These are phyloP conservation scores for Ceratosolen solmsi DNA, from an alignment of 1,140 invertebrate genomes.

Conservation along the genomic window DNA sequence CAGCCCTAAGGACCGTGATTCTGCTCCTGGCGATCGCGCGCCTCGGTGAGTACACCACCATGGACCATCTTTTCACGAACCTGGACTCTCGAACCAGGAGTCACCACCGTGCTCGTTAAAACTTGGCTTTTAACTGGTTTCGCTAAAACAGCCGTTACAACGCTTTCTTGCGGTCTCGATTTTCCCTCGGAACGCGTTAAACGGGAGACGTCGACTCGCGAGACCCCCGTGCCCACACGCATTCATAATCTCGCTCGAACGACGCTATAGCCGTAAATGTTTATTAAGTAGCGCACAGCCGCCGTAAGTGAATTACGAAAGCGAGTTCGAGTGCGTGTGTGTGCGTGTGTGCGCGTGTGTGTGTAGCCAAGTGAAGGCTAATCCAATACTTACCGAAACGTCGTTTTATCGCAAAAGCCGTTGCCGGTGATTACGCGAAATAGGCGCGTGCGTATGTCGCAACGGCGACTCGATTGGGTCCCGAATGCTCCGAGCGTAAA, in stretches of 20 bases:
- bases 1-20: not conserved
- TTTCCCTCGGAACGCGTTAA: not conserved
- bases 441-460: not conserved
- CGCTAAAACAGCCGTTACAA: not conserved
- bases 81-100: no score
- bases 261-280: conserved; percentile 10
- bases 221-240: not conserved
- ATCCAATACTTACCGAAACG: not conserved
- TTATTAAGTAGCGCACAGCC: not conserved
- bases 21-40: conserved; percentile 12
- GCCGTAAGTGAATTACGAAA: not conserved
- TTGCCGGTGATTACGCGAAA: not conserved
- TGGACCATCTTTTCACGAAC: not conserved
- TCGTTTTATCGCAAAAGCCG: not conserved
- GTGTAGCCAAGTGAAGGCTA: not conserved
- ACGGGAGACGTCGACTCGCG: not conserved
- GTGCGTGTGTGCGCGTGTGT: no score
- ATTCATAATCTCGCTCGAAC: not conserved
- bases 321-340: no score
- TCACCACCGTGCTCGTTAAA: no score
- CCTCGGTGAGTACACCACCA: conserved; percentile 42
- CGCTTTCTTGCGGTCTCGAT: not conserved
- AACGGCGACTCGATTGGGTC: not conserved
- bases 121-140: not conserved
- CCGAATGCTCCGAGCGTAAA: not conserved